Evolutionary conservation across 2,888 invertebrate genomes (phyloP).

Genomic region (Acronicta aceris): DNA sequence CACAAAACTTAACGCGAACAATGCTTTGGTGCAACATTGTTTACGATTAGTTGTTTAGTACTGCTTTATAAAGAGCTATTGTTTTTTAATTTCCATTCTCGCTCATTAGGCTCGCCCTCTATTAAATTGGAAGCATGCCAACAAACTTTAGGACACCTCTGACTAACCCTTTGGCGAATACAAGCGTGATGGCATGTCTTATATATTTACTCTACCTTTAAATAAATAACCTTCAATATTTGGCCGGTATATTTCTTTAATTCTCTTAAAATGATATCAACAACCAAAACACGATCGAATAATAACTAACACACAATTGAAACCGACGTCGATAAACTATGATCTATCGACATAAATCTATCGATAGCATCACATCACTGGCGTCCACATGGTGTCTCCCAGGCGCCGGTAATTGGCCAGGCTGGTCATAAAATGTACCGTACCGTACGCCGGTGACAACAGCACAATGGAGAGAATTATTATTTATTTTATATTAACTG

Average conservation of each 20-base stretch:
- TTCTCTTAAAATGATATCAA: too few species aligned
- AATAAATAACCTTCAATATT: too few species aligned
- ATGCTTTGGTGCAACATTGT: not conserved
- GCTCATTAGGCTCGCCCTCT: too few species aligned
- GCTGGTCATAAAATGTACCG: conserved; percentile 64
- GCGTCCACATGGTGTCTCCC: conserved; percentile 77
- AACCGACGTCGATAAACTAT: conserved; percentile 36
- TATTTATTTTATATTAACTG: conserved; percentile 46
- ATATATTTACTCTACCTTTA: too few species aligned
- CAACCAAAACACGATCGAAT: conserved; percentile 17
- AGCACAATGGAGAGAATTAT: conserved; percentile 50
- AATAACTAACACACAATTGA: conserved; percentile 36
- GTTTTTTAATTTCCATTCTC: too few species aligned
- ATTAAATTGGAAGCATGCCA: too few species aligned
- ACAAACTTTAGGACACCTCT: too few species aligned
- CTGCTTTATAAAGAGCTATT: not conserved
- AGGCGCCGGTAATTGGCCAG: conserved; percentile 78
- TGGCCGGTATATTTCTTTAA: too few species aligned
- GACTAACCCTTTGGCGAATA: too few species aligned
- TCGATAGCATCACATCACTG: conserved; percentile 64
- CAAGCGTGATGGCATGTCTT: too few species aligned
- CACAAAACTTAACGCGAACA: not conserved
- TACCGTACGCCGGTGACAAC: conserved; percentile 64
- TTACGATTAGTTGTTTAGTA: not conserved
- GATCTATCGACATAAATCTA: conserved; percentile 51